Evolutionary conservation across 2,797 vertebrate species (phyloP), one percentile per base, ranked within the genome.

Genomic region (Sciurus carolinensis): DNA sequence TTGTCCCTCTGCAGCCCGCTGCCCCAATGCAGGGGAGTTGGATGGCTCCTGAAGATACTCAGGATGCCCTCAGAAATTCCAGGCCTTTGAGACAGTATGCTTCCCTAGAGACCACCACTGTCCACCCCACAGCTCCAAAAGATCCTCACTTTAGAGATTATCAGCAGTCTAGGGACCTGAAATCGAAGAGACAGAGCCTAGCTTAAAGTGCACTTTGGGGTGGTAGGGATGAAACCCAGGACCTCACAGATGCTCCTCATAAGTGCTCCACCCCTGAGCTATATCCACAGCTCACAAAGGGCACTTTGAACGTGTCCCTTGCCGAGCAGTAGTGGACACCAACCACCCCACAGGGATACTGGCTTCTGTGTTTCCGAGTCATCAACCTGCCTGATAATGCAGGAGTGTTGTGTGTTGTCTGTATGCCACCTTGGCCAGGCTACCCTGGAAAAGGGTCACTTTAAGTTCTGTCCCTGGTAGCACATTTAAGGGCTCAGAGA

Each of bases 41-140:
- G n/a, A 1, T 81, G 75, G 22, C 67, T 92, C 3, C 0, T 39
- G 88, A 90, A 91, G 39, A 1, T 7, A 0, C 0, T 42, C 0
- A 1, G 50, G 30, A 44, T 90, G 11, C 13, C 75, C 2, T 14
- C 66, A 5, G 66, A 80, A 69, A 57, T 96, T 71, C 47, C 94
- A 92, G 97, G 44, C 87, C 83, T 92, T n/a, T 22, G 42, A 24
- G 54, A 66, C 44, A 14, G 4, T 18, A 20, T 62, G 77, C 0
- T 0, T 62, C 62, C 0, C 5, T 12, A 1, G 66, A n/a, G 54
- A 33, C 44, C 90, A 6, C n/a, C 85, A 42, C 36, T 0, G 26
- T 12, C 50, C n/a, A 67, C 39, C 64, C 26, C 0, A 2, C 24
- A 87, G 20, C 0, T 81, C 79, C 64, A 42, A 28, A 15, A 66